Conservation (phyloP, 2,888 invertebrate species). For the Agrotis exclamationis region DNA sequence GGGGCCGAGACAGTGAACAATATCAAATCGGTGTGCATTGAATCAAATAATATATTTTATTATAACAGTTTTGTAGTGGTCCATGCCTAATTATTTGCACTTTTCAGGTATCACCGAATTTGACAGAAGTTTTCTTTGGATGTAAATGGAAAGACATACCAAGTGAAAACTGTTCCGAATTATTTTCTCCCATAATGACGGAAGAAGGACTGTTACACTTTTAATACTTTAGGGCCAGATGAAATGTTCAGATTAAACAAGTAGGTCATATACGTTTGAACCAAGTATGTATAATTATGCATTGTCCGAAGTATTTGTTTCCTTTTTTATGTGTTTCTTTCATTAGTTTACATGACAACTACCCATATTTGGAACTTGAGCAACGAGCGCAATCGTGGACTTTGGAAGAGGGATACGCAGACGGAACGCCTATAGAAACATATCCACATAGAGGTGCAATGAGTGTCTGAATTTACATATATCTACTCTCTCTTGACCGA, state of each 20-base stretch:
- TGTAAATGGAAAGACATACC: slow-evolving; percentile 92
- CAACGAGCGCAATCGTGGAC: slow-evolving; percentile 90
- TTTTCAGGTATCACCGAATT: slow-evolving; percentile 85
- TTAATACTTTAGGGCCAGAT: slow-evolving; percentile 92
- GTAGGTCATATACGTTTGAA: slow-evolving; percentile 71
- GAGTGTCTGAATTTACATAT: slow-evolving; percentile 64
- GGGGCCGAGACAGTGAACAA: slow-evolving; percentile 89
- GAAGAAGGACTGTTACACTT: slow-evolving; percentile 94
- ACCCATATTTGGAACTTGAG: slow-evolving; percentile 79
- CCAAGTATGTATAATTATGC: background rate
- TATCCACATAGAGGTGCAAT: slow-evolving; percentile 93
- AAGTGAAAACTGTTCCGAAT: slow-evolving; percentile 87
- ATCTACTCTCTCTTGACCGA: background rate
- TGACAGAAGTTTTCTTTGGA: slow-evolving; percentile 89
- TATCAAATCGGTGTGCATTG: slow-evolving; percentile 87
- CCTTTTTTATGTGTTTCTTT: background rate
- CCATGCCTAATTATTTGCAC: background rate
- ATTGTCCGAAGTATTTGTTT: background rate
- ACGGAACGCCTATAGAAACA: slow-evolving; percentile 89
- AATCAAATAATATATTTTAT: background rate
- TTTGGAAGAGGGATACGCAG: slow-evolving; percentile 92
- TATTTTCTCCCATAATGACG: slow-evolving; percentile 92
- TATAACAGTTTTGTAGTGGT: background rate
- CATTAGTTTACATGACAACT: slow-evolving; percentile 77
- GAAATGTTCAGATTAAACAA: slow-evolving; percentile 92